These are phyloP conservation scores for Balearica regulorum DNA, from an alignment of 2,797 vertebrate species.

Conservation along the genomic window DNA sequence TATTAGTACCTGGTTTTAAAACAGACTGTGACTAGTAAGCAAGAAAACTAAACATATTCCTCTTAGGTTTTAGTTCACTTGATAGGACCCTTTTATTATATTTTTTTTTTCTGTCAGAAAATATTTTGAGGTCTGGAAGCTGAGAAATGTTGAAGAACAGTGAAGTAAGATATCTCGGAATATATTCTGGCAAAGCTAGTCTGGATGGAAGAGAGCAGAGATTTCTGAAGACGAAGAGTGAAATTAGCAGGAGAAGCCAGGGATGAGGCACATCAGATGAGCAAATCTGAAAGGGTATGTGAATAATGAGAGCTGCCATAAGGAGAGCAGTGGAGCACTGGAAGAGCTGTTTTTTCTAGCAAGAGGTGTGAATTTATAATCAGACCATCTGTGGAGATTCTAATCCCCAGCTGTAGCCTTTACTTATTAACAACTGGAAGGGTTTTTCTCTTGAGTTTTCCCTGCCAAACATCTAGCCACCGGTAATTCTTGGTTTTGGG, in stretches of 20 bases:
- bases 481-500: not conserved
- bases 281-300: not conserved
- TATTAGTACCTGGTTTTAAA: not conserved
- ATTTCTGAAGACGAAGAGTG: not conserved
- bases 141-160: not conserved
- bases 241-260: not conserved
- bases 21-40: not conserved
- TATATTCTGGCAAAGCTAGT: not conserved
- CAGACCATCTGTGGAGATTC: not conserved
- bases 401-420: not conserved
- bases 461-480: not conserved
- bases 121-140: not conserved
- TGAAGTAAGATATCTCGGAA: not conserved
- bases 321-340: not conserved
- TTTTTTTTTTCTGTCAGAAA: not conserved
- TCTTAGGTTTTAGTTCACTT: not conserved
- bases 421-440: not conserved
- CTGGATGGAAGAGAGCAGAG: not conserved
- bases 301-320: not conserved
- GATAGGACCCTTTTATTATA: no score
- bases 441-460: not conserved
- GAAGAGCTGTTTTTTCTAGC: not conserved
- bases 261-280: not conserved
- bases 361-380: not conserved
- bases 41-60: not conserved